These are phyloP conservation scores for Lipotes vexillifer DNA, from an alignment of 2,113 vertebrate species.

Conservation along the genomic window DNA sequence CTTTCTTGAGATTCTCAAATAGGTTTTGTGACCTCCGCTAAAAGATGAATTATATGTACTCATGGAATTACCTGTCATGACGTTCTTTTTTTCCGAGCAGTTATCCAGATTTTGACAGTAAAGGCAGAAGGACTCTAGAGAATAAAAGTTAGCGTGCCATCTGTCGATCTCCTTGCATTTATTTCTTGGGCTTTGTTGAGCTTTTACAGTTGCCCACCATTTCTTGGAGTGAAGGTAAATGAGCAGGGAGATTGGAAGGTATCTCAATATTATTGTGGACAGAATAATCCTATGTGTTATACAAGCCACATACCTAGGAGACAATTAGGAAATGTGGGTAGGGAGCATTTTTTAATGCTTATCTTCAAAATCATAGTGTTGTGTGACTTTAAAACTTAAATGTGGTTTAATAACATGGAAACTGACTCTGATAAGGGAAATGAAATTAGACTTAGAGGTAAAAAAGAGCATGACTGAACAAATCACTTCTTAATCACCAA, in stretches of 20 bases:
- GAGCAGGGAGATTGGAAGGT: not conserved
- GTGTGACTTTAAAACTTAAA: conserved; percentile 69
- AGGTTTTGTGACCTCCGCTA: not conserved
- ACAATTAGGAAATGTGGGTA: conserved; percentile 30
- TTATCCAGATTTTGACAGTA: not conserved
- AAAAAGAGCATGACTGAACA: conserved; percentile 60
- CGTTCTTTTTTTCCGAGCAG: not conserved
- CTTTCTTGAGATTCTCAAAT: not conserved
- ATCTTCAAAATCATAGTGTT: conserved; percentile 59
- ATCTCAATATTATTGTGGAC: conserved; percentile 6
- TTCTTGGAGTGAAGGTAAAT: not conserved
- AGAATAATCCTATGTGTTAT: conserved; percentile 34
- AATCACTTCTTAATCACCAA: conserved; percentile 28
- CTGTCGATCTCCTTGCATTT: not conserved
- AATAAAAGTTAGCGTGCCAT: not conserved
- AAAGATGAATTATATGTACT: not conserved
- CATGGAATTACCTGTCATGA: not conserved
- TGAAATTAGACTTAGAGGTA: conserved; percentile 26
- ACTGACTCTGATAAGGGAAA: conserved; percentile 56
- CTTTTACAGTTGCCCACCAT: conserved; percentile 28
- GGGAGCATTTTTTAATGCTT: conserved; percentile 61
- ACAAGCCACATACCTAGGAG: conserved; percentile 31
- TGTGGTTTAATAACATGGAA: conserved; percentile 64
- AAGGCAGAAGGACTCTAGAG: not conserved
- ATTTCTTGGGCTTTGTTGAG: not conserved